Conservation (phyloP, 2,888 invertebrate species). For the Folsomia manolachei region DNA sequence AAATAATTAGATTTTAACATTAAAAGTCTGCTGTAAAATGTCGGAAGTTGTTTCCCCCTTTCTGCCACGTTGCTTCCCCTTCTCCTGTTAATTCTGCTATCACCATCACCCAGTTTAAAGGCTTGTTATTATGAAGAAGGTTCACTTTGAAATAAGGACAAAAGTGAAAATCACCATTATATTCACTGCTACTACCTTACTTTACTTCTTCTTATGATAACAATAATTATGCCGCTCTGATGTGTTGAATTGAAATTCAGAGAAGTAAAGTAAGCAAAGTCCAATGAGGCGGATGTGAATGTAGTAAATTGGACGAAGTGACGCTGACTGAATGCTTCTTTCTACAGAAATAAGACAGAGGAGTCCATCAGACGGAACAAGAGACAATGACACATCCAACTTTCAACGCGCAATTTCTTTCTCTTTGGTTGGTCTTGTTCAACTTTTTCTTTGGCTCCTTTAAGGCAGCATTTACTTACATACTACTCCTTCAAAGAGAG, state of each 20-base stretch:
- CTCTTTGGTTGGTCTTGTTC: neutral
- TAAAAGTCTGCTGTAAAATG: slow-evolving; percentile 19
- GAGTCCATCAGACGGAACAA: neutral
- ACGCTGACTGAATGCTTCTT: too few species aligned
- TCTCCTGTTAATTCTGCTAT: too few species aligned
- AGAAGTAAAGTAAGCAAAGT: too few species aligned
- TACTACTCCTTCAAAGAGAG: too few species aligned
- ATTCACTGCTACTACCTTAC: too few species aligned
- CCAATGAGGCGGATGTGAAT: too few species aligned
- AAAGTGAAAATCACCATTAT: neutral
- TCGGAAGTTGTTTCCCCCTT: neutral
- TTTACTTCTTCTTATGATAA: too few species aligned
- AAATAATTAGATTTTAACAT: slow-evolving; percentile 17
- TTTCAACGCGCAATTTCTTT: too few species aligned
- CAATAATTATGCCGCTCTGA: neutral
- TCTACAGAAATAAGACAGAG: too few species aligned
- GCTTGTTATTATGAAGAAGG: neutral
- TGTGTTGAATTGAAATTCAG: neutral
- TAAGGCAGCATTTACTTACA: too few species aligned
- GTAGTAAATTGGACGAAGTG: neutral
- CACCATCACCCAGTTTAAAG: too few species aligned
- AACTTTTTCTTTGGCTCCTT: neutral
- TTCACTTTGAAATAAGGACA: too few species aligned
- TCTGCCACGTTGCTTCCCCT: neutral
- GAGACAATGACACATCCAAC: neutral